phyloP scores from a whole-genome alignment of 1,140 invertebrate genomes.

The Caerostris extrusa region DNA sequence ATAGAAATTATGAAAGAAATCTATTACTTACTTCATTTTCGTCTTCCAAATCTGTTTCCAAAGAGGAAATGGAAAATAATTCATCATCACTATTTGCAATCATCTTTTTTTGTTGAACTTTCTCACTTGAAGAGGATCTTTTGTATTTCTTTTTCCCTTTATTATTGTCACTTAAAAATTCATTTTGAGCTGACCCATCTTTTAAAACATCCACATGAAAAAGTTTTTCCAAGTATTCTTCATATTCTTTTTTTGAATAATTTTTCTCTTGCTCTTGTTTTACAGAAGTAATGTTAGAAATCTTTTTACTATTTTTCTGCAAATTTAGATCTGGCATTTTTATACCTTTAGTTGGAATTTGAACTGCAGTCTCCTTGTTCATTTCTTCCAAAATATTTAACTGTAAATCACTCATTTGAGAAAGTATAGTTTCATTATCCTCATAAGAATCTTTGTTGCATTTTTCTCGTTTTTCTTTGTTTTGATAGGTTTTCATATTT shows the following conservation, averaged over 20 bases:
- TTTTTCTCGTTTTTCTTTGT: too few relatives aligned
- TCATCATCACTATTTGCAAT: neutral
- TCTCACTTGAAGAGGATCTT: neutral
- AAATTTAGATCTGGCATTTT: neutral
- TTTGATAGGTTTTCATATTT: too few relatives aligned
- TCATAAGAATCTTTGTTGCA: too few relatives aligned
- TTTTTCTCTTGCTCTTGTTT: neutral
- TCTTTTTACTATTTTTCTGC: neutral
- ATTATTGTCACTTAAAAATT: neutral
- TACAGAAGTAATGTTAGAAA: neutral
- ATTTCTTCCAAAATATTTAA: too few relatives aligned
- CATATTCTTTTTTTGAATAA: neutral
- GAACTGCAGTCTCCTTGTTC: too few relatives aligned
- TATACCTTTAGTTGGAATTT: neutral
- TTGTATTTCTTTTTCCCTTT: neutral
- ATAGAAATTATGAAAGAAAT: neutral
- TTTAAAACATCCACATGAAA: neutral
- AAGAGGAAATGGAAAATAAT: conserved; percentile 17
- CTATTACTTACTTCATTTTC: neutral
- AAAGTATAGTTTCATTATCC: too few relatives aligned
- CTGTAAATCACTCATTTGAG: too few relatives aligned
- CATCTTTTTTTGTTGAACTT: neutral
- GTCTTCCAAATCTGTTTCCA: neutral
- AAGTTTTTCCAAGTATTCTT: conserved; percentile 20
- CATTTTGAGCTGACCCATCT: neutral